Evolutionary conservation across 2,888 invertebrate genomes (phyloP).

Genomic region (Malacosoma neustria): DNA sequence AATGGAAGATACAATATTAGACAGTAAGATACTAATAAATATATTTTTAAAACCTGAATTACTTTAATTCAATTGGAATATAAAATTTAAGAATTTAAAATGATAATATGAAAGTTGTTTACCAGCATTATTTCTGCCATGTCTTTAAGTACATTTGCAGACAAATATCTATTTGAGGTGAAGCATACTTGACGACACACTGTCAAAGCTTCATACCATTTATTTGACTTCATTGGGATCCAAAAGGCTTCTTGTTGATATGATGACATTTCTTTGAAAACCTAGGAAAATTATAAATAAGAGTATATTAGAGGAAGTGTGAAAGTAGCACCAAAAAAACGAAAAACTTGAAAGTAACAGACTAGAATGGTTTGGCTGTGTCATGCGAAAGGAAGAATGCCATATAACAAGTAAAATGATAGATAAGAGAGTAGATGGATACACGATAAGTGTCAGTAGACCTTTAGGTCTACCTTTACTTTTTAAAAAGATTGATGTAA

Average conservation of each 20-base stretch:
- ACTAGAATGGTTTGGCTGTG: no score
- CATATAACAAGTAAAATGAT: no score
- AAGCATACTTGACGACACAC: slow-evolving; percentile 45
- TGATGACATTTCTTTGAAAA: slow-evolving; percentile 30
- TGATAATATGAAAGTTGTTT: slow-evolving; percentile 15
- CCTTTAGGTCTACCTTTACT: no score
- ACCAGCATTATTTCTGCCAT: slow-evolving; percentile 63
- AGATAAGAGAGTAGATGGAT: background rate
- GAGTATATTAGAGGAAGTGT: background rate
- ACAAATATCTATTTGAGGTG: slow-evolving; percentile 44
- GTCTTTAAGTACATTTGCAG: slow-evolving; percentile 42
- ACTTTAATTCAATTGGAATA: background rate
- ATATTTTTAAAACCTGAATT: background rate
- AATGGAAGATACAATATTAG: background rate
- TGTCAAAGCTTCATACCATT: slow-evolving; percentile 61
- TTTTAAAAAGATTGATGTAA: no score
- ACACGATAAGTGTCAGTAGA: background rate
- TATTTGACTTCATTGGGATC: slow-evolving; percentile 46
- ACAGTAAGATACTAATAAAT: background rate
- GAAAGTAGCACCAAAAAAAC: no score
- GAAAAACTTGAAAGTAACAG: no score
- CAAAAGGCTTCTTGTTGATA: slow-evolving; percentile 46
- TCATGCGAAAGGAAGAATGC: no score
- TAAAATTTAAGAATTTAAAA: slow-evolving; percentile 1
- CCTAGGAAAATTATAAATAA: slow-evolving; percentile 27